Evolutionary conservation across 2,888 invertebrate genomes (phyloP).

Genomic region (Leptinotarsa rubiginosa): DNA sequence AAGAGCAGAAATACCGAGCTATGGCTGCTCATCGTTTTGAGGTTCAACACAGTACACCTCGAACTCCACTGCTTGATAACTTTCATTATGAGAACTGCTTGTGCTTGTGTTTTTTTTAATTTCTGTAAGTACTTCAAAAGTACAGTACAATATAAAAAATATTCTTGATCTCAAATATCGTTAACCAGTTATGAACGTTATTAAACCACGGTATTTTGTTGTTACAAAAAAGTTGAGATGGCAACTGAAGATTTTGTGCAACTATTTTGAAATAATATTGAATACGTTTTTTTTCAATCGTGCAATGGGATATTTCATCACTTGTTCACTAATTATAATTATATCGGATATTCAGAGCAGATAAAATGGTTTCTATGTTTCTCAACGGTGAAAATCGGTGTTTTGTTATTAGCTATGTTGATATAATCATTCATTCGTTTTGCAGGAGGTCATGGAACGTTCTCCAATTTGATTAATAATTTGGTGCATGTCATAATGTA

Average conservation of each 20-base stretch:
- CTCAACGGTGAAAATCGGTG: neutral
- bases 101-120: no score
- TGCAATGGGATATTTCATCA: neutral
- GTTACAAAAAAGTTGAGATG: no score
- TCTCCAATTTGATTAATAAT: constrained; percentile 88
- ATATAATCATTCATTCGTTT: constrained; percentile 32
- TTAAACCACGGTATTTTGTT: no score
- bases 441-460: constrained; percentile 87
- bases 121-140: no score
- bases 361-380: neutral
- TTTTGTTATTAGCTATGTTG: constrained; percentile 18
- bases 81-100: no score
- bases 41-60: no score
- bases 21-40: no score
- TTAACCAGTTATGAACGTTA: no score
- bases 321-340: neutral
- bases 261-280: neutral
- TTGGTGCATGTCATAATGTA: constrained; percentile 90
- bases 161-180: no score
- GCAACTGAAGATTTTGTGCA: neutral
- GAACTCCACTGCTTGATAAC: no score
- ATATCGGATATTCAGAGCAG: constrained; percentile 12
- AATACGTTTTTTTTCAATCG: neutral
- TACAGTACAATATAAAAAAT: no score
- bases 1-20: no score